Evolutionary conservation across 2,888 invertebrate species (phyloP), one percentile per base, ranked within the genome.

Genomic region (Enchytraeus crypticus): DNA sequence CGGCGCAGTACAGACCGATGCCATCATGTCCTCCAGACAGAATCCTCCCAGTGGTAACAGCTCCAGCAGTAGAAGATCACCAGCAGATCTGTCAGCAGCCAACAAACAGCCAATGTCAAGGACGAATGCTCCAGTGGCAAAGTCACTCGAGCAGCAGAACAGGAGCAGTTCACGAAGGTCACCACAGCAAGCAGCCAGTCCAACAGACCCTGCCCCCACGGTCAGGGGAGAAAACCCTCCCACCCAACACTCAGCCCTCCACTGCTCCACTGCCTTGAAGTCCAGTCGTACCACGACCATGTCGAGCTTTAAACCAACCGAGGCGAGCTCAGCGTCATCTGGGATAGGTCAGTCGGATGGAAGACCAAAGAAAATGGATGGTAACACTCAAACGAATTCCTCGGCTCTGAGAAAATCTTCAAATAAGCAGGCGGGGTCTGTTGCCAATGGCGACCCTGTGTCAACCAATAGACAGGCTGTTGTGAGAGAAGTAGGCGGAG

Each of bases 351-450:
- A 8, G 11, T 23, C 49, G 26, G 49, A 47, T 14, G 49, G 49
- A 8, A 32, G 32, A 43, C 57, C 63, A 8, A 26, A 47, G n/a
- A 67, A 67, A 51, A 64, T 67, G 5, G 65, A 67, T 63, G 63
- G 66, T 45, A 64, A 67, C 57, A 67, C 67, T 26, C 67, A 67
- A 49, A 67, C 67, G 2, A 47, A 57, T 11, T 56, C 62, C 27
- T 65, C 65, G 18, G 60, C 57, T 5, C 34, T 65, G 21, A 49
- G 46, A 8, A 49, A 29, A 43, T 26, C 23, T 26, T 33, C 55
- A 8, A 43, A 26, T 29, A 8, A 21, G 11, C 11, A 21, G n/a
- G n/a, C 49, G n/a, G n/a, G n/a, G n/a, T n/a, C n/a, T n/a, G n/a
- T 23, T 38, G 23, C 53, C 27, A n/a, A 18, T 32, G n/a, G 30